Percentiles rank a stretch among this genome's conserved stretches.
phyloP scores from a whole-genome alignment of 2,113 vertebrate genomes.

The Dasyprocta punctata region DNA sequence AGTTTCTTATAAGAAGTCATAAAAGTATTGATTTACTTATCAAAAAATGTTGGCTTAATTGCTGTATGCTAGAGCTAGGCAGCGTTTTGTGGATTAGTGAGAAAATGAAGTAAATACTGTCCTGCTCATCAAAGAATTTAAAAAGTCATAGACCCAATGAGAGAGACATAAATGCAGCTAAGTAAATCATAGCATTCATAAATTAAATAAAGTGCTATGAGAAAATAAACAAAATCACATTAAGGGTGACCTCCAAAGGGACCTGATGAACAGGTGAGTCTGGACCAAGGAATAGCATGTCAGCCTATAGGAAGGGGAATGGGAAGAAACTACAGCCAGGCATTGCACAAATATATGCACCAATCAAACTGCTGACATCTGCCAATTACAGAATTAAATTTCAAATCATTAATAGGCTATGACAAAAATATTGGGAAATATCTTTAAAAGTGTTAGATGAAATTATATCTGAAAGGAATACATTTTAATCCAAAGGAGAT shows the following conservation, averaged over 20 bases:
- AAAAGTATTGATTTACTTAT: background rate
- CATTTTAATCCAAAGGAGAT: background rate
- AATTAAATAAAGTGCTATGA: background rate
- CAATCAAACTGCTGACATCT: background rate
- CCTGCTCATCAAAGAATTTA: background rate
- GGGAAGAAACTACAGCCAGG: too few relatives aligned
- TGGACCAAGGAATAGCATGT: rapidly evolving
- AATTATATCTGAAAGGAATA: background rate
- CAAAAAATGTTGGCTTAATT: background rate
- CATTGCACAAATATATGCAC: too few relatives aligned
- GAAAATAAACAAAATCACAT: background rate
- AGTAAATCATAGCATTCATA: background rate
- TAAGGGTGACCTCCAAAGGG: background rate
- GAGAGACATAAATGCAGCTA: background rate
- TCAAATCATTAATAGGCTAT: background rate
- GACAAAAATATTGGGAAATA: background rate
- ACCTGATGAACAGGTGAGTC: background rate
- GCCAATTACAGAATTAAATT: background rate
- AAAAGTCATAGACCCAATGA: background rate
- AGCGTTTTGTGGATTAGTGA: too few relatives aligned
- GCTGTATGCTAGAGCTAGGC: background rate
- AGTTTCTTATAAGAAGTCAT: background rate
- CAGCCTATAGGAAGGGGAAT: rapidly evolving
- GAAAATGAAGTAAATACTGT: background rate
- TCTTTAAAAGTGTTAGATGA: background rate